Conservation (phyloP, 2,888 invertebrate genomes). For the Halocaridina rubra region DNA sequence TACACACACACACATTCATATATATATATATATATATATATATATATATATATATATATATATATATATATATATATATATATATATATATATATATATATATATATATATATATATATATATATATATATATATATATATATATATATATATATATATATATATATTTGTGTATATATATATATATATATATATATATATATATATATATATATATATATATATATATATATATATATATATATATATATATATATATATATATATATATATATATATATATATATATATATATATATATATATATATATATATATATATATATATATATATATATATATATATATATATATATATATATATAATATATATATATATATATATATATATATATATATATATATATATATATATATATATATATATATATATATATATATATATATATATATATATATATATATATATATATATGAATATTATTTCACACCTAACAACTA, state of each 20-base stretch:
- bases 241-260: background rate
- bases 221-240: background rate
- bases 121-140: background rate
- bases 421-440: background rate
- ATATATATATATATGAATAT: background rate
- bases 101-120: background rate
- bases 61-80: conserved; percentile 2
- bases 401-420: background rate
- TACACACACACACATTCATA: too few relatives aligned
- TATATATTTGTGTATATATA: background rate
- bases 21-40: background rate
- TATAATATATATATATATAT: background rate
- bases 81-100: background rate
- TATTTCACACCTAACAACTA: too few relatives aligned
- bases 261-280: background rate
- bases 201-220: background rate
- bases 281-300: background rate
- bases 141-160: conserved; percentile 10
- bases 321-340: background rate
- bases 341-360: background rate
- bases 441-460: background rate
- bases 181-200: background rate
- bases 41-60: background rate
- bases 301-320: background rate
- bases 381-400: background rate